These are phyloP conservation scores for Sporophila hypoxantha DNA, from an alignment of 2,113 vertebrate genomes.

Conservation along the genomic window DNA sequence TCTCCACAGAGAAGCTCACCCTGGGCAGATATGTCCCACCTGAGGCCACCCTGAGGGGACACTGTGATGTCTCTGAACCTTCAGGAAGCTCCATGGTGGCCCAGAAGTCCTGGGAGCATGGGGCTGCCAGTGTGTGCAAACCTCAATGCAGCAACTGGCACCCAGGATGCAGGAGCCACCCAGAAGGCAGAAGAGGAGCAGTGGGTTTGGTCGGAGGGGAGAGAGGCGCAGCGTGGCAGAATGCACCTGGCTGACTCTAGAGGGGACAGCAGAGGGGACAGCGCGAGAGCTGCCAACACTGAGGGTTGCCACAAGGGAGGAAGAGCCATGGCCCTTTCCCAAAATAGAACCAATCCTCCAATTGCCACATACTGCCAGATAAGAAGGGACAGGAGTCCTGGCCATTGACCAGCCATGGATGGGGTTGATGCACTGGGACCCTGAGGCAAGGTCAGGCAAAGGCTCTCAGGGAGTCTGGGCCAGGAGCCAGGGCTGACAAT, in stretches of 20 bases:
- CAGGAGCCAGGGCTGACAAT: neutral
- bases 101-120: accelerated
- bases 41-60: neutral
- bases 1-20: neutral
- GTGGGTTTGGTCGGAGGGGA: too few relatives aligned
- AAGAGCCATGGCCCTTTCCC: neutral
- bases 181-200: neutral
- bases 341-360: neutral
- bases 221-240: neutral
- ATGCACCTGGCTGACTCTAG: neutral
- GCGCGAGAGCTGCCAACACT: neutral
- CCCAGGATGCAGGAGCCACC: neutral
- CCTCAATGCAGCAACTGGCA: neutral
- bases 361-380: neutral
- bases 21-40: neutral
- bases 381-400: neutral
- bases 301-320: neutral
- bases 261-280: neutral
- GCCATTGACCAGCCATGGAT: neutral
- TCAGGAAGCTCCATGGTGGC: too few relatives aligned
- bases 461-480: neutral
- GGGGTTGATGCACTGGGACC: neutral
- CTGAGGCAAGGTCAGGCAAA: neutral
- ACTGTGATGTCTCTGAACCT: neutral
- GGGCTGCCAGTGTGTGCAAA: neutral